A percentile compares a stretch with the other conserved stretches of the same genome.
These are phyloP conservation scores for Apolygus lucorum DNA, from an alignment of 1,140 invertebrate genomes.

Conservation along the genomic window DNA sequence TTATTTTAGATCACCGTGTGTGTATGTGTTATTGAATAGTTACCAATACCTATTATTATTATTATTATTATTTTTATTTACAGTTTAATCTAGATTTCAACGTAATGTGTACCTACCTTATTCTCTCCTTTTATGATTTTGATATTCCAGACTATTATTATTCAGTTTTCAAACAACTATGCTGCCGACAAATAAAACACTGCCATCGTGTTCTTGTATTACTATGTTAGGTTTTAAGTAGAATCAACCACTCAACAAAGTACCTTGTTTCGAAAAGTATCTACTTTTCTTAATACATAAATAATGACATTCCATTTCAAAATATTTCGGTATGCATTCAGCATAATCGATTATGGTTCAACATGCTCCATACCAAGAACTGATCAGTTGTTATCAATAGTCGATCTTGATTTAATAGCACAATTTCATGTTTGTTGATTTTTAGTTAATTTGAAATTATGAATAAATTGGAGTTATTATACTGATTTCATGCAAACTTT, in stretches of 20 bases:
- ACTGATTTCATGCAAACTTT: neutral
- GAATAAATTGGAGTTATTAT: neutral
- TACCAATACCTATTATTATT: neutral
- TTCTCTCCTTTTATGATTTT: neutral
- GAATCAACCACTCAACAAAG: neutral
- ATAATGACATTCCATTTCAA: conserved; percentile 1
- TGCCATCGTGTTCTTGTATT: conserved; percentile 12
- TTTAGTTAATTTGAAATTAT: neutral
- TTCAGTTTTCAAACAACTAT: neutral
- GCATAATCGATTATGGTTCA: too few relatives aligned
- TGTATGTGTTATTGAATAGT: neutral
- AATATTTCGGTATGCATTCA: neutral
- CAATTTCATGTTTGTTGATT: neutral
- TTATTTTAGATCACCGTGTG: neutral
- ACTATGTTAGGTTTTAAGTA: neutral
- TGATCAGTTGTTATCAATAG: neutral
- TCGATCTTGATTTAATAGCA: neutral
- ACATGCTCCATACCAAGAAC: neutral
- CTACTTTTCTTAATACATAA: too few relatives aligned
- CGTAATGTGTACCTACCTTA: neutral
- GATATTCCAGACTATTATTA: neutral
- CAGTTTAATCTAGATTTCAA: neutral
- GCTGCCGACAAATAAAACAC: conserved; percentile 1
- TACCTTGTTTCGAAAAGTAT: too few relatives aligned
- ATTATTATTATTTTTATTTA: neutral